Base-by-base conservation (phyloP, 2,113 vertebrate genomes). In the Anoura caudifer region DNA sequence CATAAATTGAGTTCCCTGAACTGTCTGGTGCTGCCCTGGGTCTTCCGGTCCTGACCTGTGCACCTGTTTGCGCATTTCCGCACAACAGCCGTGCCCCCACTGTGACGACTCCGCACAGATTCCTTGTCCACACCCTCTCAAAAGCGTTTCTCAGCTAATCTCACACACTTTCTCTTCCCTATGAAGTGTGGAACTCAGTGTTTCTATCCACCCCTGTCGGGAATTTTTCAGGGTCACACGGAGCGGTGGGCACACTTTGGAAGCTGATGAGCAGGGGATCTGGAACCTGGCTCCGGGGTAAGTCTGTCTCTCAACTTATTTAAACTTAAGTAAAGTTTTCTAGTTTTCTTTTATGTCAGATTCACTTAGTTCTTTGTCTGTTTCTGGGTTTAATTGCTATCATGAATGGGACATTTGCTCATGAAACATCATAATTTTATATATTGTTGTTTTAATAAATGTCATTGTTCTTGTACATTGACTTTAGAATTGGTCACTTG, bases 21-120 rank as follows among this genome's bases (percentile, higher is more conserved):
- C 31, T 15, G 3, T 3, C 0, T 9, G 26, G 41, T 20, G 67
- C 73, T 4, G 3, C 4, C 72, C 85, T 50, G 43, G 50, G 15
- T 69, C 28, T 43, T 12, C 24, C 36, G 3, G 0, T 3, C 28
- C 82, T 33, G 75, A 38, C 38, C 45, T 0, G 0, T 0, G 1
- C 26, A 1, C 47, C 33, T 1, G 0, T 2, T 28, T 14, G 31
- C 24, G 52, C 4, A 1, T 16, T 24, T 61, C 61, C 9, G 22
- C 65, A 26, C 41, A 13, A 1, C 2, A 59, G 5, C 36, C 0
- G 12, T 4, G 52, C 3, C 0, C 20, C 16, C 0, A 7, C 10
- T 14, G 0, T 0, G 10, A 2, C 0, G 33, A 67, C 19, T 41
- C 38, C 7, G 13, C 5, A 6, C 83, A 28, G 3, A 24, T 10